Conservation (phyloP, 2,888 invertebrate species). For the Xylocampa areola region DNA sequence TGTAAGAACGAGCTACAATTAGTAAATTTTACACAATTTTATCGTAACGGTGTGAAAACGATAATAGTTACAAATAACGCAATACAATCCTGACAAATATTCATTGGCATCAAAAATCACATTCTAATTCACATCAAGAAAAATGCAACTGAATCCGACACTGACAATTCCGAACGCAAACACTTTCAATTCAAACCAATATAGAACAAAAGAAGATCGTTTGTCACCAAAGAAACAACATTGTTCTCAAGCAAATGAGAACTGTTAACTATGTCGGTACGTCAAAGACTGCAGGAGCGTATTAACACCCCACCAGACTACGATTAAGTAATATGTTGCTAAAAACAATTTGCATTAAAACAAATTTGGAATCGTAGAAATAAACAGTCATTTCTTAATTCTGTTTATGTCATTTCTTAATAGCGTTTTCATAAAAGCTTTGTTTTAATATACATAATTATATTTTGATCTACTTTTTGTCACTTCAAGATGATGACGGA, state of each 20-base stretch:
- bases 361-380: conserved; percentile 18
- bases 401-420: too few relatives aligned
- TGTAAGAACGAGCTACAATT: neutral
- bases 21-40: neutral
- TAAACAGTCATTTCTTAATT: conserved; percentile 5
- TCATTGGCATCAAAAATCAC: conserved; percentile 7
- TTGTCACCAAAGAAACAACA: conserved; percentile 19
- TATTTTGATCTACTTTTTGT: too few relatives aligned
- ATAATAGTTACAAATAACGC: neutral
- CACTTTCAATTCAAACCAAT: conserved; percentile 36
- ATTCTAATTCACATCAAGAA: conserved; percentile 19
- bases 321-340: conserved; percentile 52
- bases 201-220: conserved; percentile 12
- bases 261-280: conserved; percentile 40
- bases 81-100: neutral
- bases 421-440: too few relatives aligned
- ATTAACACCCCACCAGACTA: conserved; percentile 53
- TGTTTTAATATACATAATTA: too few relatives aligned
- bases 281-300: conserved; percentile 18
- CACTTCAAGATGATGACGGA: too few relatives aligned
- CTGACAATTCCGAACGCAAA: conserved; percentile 14
- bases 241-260: conserved; percentile 33
- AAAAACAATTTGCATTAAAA: conserved; percentile 43
- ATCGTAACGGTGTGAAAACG: neutral
- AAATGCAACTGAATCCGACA: conserved; percentile 23